These are phyloP conservation scores for Falco berigora DNA, from an alignment of 2,797 vertebrate genomes.

Conservation along the genomic window DNA sequence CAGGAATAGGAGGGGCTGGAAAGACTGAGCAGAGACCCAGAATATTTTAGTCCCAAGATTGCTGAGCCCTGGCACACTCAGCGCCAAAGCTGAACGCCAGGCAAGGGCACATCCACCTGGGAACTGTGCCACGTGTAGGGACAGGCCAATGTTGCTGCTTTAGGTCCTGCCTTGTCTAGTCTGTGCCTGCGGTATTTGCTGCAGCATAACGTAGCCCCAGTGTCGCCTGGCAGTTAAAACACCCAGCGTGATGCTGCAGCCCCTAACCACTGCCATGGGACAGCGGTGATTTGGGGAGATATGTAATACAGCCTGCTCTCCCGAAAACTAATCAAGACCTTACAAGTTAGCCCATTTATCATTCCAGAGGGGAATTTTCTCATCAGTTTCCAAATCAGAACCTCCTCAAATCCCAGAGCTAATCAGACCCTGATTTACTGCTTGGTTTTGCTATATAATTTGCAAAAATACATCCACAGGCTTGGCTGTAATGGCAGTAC, in stretches of 20 bases:
- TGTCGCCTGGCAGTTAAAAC: background rate
- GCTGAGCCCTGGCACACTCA: background rate
- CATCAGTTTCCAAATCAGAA: slow-evolving; percentile 38
- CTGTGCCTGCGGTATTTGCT: accelerated
- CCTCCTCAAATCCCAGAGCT: background rate
- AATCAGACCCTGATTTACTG: slow-evolving; percentile 38
- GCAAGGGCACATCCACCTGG: background rate
- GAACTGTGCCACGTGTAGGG: background rate
- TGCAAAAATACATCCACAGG: background rate
- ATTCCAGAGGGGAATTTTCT: background rate
- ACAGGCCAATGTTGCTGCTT: background rate
- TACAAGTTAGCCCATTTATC: background rate
- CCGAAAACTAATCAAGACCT: background rate
- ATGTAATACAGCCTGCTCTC: background rate
- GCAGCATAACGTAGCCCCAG: background rate
- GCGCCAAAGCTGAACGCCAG: background rate
- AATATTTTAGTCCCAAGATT: accelerated
- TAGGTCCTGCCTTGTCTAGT: background rate
- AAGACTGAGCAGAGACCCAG: background rate
- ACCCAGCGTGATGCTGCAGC: background rate
- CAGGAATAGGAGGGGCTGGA: background rate
- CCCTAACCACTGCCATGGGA: background rate
- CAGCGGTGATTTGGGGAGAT: background rate
- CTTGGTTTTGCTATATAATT: slow-evolving; percentile 14
- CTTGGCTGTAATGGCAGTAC: background rate